A percentile compares a stretch with the other conserved stretches of the same genome.
Evolutionary conservation across 2,888 invertebrate genomes (phyloP).

Genomic region (Leptinotarsa rubiginosa): DNA sequence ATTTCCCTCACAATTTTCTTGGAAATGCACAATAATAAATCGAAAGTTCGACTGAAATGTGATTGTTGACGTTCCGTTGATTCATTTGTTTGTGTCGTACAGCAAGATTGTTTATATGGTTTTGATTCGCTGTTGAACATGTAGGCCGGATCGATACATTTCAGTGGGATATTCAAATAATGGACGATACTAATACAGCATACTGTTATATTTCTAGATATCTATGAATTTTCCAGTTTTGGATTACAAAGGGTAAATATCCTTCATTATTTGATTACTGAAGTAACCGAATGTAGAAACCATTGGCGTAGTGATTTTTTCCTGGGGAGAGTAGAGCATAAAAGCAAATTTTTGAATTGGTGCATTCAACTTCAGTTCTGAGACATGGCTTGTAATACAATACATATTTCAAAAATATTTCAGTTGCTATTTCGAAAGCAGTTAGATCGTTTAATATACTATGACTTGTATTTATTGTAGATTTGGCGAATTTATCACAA

Average conservation of each 20-base stretch:
- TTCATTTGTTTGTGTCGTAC: slow-evolving; percentile 18
- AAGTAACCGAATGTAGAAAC: no score
- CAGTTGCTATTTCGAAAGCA: no score
- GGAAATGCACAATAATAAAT: slow-evolving; percentile 30
- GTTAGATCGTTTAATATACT: no score
- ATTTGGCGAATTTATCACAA: no score
- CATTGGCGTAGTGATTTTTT: no score
- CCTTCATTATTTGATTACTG: neutral
- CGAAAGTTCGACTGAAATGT: slow-evolving; percentile 11
- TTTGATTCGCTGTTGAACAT: neutral
- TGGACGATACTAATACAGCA: neutral
- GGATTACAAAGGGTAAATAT: neutral
- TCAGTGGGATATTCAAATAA: slow-evolving; percentile 11
- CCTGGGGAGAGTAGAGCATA: neutral
- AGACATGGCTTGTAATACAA: no score
- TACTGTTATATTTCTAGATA: no score
- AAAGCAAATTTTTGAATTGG: neutral
- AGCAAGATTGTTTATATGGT: slow-evolving; percentile 6
- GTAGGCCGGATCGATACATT: slow-evolving; percentile 5
- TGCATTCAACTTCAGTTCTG: no score
- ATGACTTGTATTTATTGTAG: no score
- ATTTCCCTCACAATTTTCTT: slow-evolving; percentile 22
- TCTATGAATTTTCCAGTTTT: neutral
- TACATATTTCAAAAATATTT: no score
- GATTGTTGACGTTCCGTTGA: slow-evolving; percentile 12